Evolutionary conservation across 2,113 vertebrate genomes (phyloP).

Genomic region (Heloderma charlesbogerti): DNA sequence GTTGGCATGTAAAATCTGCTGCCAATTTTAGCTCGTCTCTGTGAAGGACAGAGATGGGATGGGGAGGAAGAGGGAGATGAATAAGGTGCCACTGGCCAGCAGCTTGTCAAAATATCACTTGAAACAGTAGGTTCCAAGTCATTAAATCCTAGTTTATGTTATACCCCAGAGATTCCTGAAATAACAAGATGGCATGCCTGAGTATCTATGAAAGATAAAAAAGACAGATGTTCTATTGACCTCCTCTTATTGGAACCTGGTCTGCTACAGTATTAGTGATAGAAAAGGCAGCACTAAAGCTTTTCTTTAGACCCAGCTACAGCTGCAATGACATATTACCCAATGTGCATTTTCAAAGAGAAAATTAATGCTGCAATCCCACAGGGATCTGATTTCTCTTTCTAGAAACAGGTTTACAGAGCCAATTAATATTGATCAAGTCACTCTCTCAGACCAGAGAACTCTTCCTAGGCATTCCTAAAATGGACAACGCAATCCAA

Average conservation of each 20-base stretch:
- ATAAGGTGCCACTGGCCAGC: constrained; percentile 25
- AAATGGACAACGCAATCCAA: constrained; percentile 21
- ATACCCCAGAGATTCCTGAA: constrained; percentile 44
- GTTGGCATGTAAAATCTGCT: constrained; percentile 21
- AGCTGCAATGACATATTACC: constrained; percentile 38
- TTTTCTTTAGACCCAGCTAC: not conserved
- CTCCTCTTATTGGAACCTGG: constrained; percentile 30
- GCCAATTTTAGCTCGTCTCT: not conserved
- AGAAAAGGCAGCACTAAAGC: constrained; percentile 22
- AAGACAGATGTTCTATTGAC: constrained; percentile 46
- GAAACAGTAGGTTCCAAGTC: constrained; percentile 57
- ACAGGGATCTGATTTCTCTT: not conserved
- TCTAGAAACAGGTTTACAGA: constrained; percentile 1
- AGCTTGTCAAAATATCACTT: constrained; percentile 52
- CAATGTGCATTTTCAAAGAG: not conserved
- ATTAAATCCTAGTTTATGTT: constrained; percentile 52
- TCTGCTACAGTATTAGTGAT: not conserved
- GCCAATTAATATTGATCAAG: constrained; percentile 39
- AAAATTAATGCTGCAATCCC: constrained; percentile 17
- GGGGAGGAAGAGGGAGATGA: not conserved
- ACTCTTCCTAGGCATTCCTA: constrained; percentile 17
- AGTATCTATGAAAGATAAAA: constrained; percentile 40
- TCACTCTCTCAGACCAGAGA: constrained; percentile 1
- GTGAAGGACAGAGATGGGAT: constrained; percentile 31
- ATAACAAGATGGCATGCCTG: constrained; percentile 20